Conservation (phyloP, 2,113 vertebrate genomes). For the Nerophis ophidion region DNA sequence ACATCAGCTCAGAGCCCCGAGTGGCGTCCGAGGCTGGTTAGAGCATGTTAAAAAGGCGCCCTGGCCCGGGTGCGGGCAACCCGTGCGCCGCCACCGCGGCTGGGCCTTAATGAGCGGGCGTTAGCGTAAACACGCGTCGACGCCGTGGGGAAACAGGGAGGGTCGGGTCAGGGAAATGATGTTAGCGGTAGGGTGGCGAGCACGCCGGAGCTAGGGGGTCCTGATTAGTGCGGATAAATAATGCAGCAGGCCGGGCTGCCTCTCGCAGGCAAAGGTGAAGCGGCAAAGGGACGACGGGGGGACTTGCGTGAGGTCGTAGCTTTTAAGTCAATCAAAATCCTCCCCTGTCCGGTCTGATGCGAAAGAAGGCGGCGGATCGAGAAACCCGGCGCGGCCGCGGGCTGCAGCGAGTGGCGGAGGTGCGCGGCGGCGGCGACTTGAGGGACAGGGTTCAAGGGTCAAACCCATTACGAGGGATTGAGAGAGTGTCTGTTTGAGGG, state of each 20-base stretch:
- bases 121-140: slow-evolving; percentile 63
- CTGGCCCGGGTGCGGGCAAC: slow-evolving; percentile 41
- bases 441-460: slow-evolving; percentile 62
- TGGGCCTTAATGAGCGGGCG: slow-evolving; percentile 61
- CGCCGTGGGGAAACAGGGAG: slow-evolving; percentile 63
- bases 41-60: slow-evolving; percentile 59
- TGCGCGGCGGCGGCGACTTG: slow-evolving; percentile 31
- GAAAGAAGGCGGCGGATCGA: slow-evolving; percentile 31
- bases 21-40: no score
- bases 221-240: slow-evolving; percentile 71
- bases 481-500: slow-evolving; percentile 59
- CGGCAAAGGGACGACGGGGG: slow-evolving; percentile 47
- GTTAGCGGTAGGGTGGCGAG: slow-evolving; percentile 65
- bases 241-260: slow-evolving; percentile 48
- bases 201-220: slow-evolving; percentile 53
- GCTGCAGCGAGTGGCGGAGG: slow-evolving; percentile 35
- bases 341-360: slow-evolving; percentile 11
- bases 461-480: slow-evolving; percentile 71
- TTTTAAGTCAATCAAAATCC: slow-evolving; percentile 22
- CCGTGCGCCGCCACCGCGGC: slow-evolving; percentile 47
- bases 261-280: slow-evolving; percentile 41
- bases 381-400: slow-evolving; percentile 22
- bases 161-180: slow-evolving; percentile 68
- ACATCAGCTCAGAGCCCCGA: slow-evolving; percentile 57
- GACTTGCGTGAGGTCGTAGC: slow-evolving; percentile 44